Base-by-base conservation (phyloP, 2,797 vertebrate species). In the Sebastes kiyomatsui region DNA sequence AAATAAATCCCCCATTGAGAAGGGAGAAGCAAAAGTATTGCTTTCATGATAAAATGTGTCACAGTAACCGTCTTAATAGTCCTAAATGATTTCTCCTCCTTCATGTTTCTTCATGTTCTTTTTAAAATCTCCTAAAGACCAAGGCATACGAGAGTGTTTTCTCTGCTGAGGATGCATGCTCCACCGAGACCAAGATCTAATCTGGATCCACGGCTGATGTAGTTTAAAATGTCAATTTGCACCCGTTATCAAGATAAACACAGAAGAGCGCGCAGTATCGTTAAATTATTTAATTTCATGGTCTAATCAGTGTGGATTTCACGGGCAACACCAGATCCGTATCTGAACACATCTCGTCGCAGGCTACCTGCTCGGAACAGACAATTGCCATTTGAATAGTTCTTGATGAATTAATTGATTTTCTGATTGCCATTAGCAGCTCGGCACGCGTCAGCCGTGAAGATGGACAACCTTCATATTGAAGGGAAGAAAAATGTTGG, bases 201-300 rank as follows among this genome's bases (percentile, higher is more conserved):
- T 89, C 89, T 85, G 18, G 22, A 75, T 72, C 32, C 55, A 80
- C 52, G 32, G 79, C 38, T 86, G 82, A 85, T 84, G 72, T 72
- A 52, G 61, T 88, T 84, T 84, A 76, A 87, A 86, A 87, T 91
- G 78, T 81, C 84, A 83, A 90, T 93, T 93, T 85, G 30, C 79
- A 71, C 22, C 78, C 27, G 54, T 85, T 83, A 83, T 90, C 74
- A 74, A 85, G 89, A 91, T 84, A 75, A 89, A 78, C 88, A 81
- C 13, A 22, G 72, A 42, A 22, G 64, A 62, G 74, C 59, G 60
- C 22, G 32, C 54, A n/a, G 67, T 75, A 9, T 81, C 55, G 18
- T 72, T 82, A 74, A 85, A 79, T 88, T 38, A 86, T 91, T 82
- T 80, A 73, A 93, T 93, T 90, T 87, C 85, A 89, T 81, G 81